Conservation (phyloP, 2,797 vertebrate genomes). For the Pitangus sulphuratus region DNA sequence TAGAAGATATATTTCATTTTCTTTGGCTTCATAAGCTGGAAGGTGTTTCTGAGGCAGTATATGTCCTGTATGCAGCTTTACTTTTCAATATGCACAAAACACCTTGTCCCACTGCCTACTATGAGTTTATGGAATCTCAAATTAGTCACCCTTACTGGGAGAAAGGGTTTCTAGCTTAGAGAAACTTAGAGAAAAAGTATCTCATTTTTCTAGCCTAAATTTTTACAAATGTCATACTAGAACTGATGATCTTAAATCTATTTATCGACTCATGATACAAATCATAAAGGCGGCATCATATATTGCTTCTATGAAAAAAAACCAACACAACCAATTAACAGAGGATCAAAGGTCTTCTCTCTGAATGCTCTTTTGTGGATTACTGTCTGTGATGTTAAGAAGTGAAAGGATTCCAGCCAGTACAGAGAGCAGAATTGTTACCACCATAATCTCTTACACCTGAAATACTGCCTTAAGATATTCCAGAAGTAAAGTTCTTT, state of each 20-base stretch:
- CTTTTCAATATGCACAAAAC: not conserved
- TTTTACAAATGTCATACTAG: not conserved
- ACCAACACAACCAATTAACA: not conserved
- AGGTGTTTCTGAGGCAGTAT: not conserved
- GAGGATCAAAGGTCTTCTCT: not conserved
- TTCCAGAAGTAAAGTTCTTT: not conserved
- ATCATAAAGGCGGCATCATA: rapidly evolving
- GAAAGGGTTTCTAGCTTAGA: not conserved
- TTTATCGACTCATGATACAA: not conserved
- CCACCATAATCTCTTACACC: not conserved
- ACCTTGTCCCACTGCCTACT: not conserved
- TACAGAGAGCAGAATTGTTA: not conserved
- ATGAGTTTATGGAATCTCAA: not conserved
- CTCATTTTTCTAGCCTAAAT: not conserved
- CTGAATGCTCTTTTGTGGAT: not conserved
- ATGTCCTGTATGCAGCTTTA: not conserved
- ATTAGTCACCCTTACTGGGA: not conserved
- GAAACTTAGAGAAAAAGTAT: not conserved
- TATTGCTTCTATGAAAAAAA: not conserved
- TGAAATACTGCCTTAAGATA: not conserved
- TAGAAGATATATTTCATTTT: not conserved
- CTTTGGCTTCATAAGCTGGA: not conserved
- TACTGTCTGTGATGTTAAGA: not conserved
- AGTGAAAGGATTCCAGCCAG: not conserved
- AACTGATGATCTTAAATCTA: not conserved